Base-by-base conservation (phyloP, 2,888 invertebrate genomes). In the Hemithea aestivaria region DNA sequence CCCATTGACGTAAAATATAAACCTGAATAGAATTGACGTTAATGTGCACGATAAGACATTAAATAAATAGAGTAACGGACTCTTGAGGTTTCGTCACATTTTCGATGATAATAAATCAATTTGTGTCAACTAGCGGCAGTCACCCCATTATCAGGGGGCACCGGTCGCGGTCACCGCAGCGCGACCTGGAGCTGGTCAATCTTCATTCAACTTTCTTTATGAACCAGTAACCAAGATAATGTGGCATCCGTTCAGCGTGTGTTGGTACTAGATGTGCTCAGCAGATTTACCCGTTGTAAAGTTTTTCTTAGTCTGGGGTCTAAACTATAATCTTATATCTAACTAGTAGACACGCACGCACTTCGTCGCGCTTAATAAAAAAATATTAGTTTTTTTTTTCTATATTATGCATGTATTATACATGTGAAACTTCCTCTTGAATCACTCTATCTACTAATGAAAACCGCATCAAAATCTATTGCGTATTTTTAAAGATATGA, bases 41-140 rank as follows among this genome's bases (percentile, higher is more conserved):
- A 67, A 65, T 69, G 53, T 56, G 45, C 49, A 52, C 62, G 81
- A 83, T 82, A 83, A 80, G 58, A 56, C 57, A 53, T 56, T 56
- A 16, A n/a, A 16, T 16, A 57, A 62, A 59, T 74, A 73, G 72
- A 67, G 72, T 70, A 72, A 73, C 67, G 55, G 58, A 56, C 69
- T 70, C 63, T 62, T 62, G 56, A 58, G 57, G 63, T 78, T 72
- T 73, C 75, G 70, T 76, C 74, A 78, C 70, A 66, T 67, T 62
- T 66, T 62, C 52, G 51, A 64, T 56, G 76, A 77, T 80, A 77
- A 79, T 73, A 75, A 81, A 75, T 81, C 81, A 83, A 84, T 82
- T 83, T 82, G 67, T 80, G 81, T 82, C 82, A 82, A 65, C 54
- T 52, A 58, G 62, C 69, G 65, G 65, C 63, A 65, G 67, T 71